Evolutionary conservation across 2,113 vertebrate genomes (phyloP), one percentile per base, ranked within the genome.

Genomic region (Dicerorhinus sumatrensis): DNA sequence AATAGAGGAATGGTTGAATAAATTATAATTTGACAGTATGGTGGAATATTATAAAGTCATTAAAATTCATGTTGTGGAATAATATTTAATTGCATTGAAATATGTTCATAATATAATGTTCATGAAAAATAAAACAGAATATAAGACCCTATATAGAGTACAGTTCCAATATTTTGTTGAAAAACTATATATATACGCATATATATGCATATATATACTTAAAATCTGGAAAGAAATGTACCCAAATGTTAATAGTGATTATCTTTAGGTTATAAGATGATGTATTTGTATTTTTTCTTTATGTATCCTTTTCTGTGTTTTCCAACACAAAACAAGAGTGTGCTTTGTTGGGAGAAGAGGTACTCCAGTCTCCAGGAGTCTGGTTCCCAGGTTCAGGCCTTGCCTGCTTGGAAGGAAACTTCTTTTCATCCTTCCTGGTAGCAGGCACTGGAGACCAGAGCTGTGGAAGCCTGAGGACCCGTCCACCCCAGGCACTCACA

Each of bases 81-180:
- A 76, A 69, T 79, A 76, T 96, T 90, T 89, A 90, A 94, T 72
- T 84, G 21, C 25, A 63, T 39, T 60, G 21, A 79, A 80, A 90
- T 88, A 92, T 33, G 13, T 6, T 92, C 56, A 76, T 58, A 82
- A 60, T 33, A 60, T 16, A 54, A 88, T 39, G 25, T 80, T 85
- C 42, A 80, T 17, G 27, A 63, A 88, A 54, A 84, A 85, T 95
- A 91, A 69, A 91, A 65, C 5, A 67, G 39, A 20, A 29, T 58
- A n/a, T 75, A 76, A 51, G 29, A 60, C 17, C 25, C n/a, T 81
- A 27, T 75, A 48, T 86, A 42, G 27, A 80, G 25, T 54, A 46
- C 56, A 5, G 8, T 77, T 88, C 51, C 12, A 91, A 75, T 76
- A 88, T 82, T 46, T 63, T 75, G 16, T 65, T 80, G 36, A 69